These are phyloP conservation scores for Onychomys torridus DNA, from an alignment of 2,797 vertebrate genomes.

Conservation along the genomic window DNA sequence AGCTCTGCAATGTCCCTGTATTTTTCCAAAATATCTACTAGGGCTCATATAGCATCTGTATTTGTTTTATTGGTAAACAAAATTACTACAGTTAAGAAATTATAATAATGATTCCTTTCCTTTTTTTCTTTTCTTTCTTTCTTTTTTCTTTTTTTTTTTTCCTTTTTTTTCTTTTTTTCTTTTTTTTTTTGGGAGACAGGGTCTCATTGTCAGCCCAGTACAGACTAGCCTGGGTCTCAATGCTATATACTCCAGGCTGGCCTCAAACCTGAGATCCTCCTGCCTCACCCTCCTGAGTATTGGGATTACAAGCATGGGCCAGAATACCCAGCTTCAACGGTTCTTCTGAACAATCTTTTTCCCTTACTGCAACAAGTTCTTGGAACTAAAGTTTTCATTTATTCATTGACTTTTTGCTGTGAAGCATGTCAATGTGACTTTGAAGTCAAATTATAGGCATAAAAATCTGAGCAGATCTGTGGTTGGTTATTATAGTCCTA, in stretches of 20 bases:
- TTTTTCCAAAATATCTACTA: conserved; percentile 29
- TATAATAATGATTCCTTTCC: conserved; percentile 2
- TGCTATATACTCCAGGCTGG: not conserved
- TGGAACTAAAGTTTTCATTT: conserved; percentile 73
- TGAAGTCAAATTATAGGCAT: conserved; percentile 59
- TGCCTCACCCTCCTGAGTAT: not conserved
- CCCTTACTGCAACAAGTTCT: conserved; percentile 62
- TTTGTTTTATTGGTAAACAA: conserved; percentile 55
- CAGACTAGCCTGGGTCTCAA: not conserved
- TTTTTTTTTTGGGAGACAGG: not conserved
- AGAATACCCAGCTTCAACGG: not conserved
- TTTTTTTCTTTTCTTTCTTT: not conserved
- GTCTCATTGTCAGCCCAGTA: not conserved
- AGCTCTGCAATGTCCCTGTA: conserved; percentile 34
- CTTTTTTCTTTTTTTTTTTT: not conserved
- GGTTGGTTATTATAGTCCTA: conserved; percentile 64
- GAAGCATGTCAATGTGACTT: conserved; percentile 67
- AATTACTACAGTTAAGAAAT: conserved; percentile 69
- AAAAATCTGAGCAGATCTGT: conserved; percentile 47
- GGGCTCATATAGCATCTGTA: not conserved
- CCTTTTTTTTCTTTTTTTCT: no score
- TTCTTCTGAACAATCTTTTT: conserved; percentile 63
- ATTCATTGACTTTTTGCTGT: conserved; percentile 27
- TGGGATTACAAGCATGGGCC: not conserved
- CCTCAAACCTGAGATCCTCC: not conserved